phyloP scores from a whole-genome alignment of 2,888 invertebrate species.

The Nipponacmea schrenckii region DNA sequence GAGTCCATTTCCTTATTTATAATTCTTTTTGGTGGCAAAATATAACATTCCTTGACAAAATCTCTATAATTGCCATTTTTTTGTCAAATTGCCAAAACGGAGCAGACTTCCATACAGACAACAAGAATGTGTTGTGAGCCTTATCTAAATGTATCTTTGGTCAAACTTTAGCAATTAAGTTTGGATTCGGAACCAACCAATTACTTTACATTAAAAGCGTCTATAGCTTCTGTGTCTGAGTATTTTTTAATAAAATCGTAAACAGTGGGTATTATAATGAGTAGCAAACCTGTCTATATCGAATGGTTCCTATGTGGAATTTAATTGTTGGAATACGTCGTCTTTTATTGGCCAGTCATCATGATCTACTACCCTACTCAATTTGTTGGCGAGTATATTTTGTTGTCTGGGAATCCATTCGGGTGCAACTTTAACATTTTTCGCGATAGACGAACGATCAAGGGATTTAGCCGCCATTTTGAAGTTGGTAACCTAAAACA shows the following conservation, averaged over 20 bases:
- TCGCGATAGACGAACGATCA: no score
- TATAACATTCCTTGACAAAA: no score
- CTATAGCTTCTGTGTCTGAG: neutral
- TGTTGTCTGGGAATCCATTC: neutral
- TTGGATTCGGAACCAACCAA: neutral
- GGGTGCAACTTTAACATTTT: no score
- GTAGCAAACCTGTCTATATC: neutral
- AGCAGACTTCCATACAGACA: neutral
- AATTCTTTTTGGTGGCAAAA: no score
- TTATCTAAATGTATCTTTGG: neutral
- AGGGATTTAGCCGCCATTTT: no score
- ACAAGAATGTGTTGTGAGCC: neutral
- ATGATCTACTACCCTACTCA: neutral
- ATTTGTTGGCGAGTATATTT: neutral
- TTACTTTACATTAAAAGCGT: neutral
- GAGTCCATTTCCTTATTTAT: no score
- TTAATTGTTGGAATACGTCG: neutral
- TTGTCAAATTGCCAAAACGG: conserved; percentile 7
- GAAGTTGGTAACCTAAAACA: no score
- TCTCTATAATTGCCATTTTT: no score
- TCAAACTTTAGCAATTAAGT: neutral
- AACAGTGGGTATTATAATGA: neutral
- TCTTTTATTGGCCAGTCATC: neutral
- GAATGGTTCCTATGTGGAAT: neutral
- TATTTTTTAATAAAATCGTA: neutral